These are phyloP conservation scores for Pteronura brasiliensis DNA, from an alignment of 2,113 vertebrate species.

Conservation along the genomic window DNA sequence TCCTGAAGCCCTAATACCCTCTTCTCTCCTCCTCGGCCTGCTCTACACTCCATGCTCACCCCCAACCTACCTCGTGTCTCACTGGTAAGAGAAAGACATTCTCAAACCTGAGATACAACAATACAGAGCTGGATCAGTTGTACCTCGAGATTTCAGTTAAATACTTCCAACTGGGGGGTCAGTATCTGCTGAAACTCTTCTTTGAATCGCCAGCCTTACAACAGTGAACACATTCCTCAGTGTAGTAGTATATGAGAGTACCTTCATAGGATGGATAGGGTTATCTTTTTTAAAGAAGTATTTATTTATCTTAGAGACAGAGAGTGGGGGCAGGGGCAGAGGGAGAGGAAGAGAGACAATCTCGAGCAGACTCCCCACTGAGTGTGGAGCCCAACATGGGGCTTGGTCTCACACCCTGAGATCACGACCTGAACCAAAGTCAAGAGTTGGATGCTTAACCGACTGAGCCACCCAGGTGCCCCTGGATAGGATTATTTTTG, in stretches of 20 bases:
- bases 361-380: background rate
- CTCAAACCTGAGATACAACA: background rate
- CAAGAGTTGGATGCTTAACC: background rate
- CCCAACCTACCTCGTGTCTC: background rate
- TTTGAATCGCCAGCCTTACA: background rate
- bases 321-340: background rate
- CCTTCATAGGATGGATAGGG: too few species aligned
- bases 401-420: background rate
- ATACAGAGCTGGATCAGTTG: background rate
- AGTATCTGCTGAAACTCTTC: background rate
- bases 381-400: background rate
- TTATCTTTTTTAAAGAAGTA: background rate
- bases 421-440: background rate
- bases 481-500: background rate
- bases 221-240: background rate
- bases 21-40: background rate
- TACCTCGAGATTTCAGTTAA: background rate
- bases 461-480: background rate
- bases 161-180: background rate
- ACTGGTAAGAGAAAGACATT: background rate
- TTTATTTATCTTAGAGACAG: background rate
- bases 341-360: background rate
- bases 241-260: accelerated
- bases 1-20: background rate
- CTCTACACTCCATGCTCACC: background rate